Conservation (phyloP, 2,797 vertebrate species). For the Siniperca scherzeri region DNA sequence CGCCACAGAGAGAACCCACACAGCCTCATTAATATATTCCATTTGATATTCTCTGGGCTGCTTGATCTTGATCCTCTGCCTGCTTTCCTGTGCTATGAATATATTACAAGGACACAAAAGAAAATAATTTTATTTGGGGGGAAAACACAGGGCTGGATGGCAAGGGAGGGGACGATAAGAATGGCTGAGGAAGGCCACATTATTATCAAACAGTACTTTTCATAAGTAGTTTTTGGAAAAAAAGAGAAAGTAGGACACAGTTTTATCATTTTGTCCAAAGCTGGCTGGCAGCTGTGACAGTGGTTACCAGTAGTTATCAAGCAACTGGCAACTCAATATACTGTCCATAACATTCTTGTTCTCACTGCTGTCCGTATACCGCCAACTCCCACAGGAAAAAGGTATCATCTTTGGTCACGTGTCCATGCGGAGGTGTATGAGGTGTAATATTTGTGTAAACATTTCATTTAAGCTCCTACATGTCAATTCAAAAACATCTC, state of each 20-base stretch:
- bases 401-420: conserved; percentile 40
- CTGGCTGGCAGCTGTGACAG: conserved; percentile 57
- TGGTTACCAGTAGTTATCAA: conserved; percentile 51
- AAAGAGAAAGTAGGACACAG: conserved; percentile 70
- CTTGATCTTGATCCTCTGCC: conserved; percentile 75
- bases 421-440: conserved; percentile 41
- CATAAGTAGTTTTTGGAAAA: conserved; percentile 59
- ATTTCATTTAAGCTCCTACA: conserved; percentile 58
- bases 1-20: conserved; percentile 54
- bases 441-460: conserved; percentile 50
- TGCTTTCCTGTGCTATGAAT: conserved; percentile 79
- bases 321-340: conserved; percentile 24
- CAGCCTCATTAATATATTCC: conserved; percentile 79
- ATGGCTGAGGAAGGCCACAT: conserved; percentile 47
- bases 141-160: conserved; percentile 33
- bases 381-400: conserved; percentile 46
- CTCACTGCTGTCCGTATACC: conserved; percentile 25
- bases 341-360: not conserved
- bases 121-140: conserved; percentile 67
- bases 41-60: conserved; percentile 79
- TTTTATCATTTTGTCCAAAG: conserved; percentile 62
- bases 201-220: conserved; percentile 65
- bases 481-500: conserved; percentile 50
- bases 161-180: conserved; percentile 50
- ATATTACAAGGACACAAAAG: conserved; percentile 77